Evolutionary conservation across 2,888 invertebrate species (phyloP), one percentile per base, ranked within the genome.

Genomic region (Tetramorium bicarinatum): DNA sequence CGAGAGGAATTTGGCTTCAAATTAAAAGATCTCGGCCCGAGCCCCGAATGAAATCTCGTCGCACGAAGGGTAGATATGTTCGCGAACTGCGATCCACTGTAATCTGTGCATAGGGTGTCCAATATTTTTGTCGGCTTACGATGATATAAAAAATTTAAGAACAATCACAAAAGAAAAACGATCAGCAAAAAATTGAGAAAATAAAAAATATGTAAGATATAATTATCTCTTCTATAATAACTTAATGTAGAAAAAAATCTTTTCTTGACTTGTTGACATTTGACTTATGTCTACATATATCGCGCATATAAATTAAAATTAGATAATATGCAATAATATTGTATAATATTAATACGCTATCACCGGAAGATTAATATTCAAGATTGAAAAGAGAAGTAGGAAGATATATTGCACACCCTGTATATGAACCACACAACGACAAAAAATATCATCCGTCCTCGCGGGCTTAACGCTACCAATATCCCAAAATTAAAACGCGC

Each of bases 21-120:
- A 94, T 94, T 94, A 94, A 94, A 94, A 94, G 94, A 94, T 94
- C 94, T 94, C 93, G 87, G 92, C 90, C 87, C 88, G 91, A 84
- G 86, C 91, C 90, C 90, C 89, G 92, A 92, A 91, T 90, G 88
- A 92, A 92, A 91, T 92, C 91, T 89, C 90, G 82, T 87, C 87
- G 90, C 87, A 83, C 88, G 89, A 90, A 89, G 90, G 89, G 90
- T 86, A 87, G 90, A 90, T 90, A 87, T 87, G 90, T 90, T 86
- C 90, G 82, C 90, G 87, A 88, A 90, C 90, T 89, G 87, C 90
- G 90, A 86, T 80, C 89, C 83, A 87, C 89, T 86, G 87, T 87
- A 89, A 84, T 90, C 88, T 85, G 47, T 83, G 86, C 88, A 90
- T 79, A 69, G 89, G 89, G 89, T 89, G 89, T 82, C 87, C 62